Evolutionary conservation across 1,140 invertebrate genomes (phyloP), one percentile per base, ranked within the genome.

Genomic region (Heliconius himera): DNA sequence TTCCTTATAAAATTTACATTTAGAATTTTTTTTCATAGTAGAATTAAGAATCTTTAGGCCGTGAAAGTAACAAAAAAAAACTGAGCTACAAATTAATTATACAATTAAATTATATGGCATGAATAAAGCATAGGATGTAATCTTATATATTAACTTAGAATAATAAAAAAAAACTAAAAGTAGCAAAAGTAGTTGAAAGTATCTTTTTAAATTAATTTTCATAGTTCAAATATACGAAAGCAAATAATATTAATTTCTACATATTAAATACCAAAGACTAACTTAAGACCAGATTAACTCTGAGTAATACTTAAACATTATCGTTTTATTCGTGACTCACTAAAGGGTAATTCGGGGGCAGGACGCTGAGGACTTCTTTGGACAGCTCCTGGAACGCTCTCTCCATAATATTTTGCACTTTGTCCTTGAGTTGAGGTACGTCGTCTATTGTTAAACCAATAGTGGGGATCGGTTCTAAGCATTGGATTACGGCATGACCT

Each of bases 401-500:
- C 18, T 93, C 92, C 97, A 98, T 98, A 72, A 95, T 89, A 46
- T 93, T 92, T 77, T 95, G 95, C 0, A 96, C 96, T 79, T 95
- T 95, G 38, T 96, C 95, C 88, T 98, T 97, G 4, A 99, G 93
- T 8, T 95, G 93, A 18, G 97, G 96, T 16, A 98, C 95, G 88
- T 98, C 97, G 4, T 96, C 95, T 81, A 96, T 95, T 33, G 95
- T 97, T 51, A 98, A 92, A 20, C 97, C 97, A 84, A 95, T 93
- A 1, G 98, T 98, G 8, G 96, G 95, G 54, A 98, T 96, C 20
- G 97, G 96, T 60, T 97, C 97, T 82, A 99, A 90, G 51, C 97
- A 96, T 77, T 97, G 97, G 33, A 98, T 96, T 33, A 98, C 96
- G 38, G 97, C 96, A 83, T 96, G 96, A 80, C 98, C 98, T 97